Base-by-base conservation (phyloP, 2,797 vertebrate species). In the Siniperca undulata region DNA sequence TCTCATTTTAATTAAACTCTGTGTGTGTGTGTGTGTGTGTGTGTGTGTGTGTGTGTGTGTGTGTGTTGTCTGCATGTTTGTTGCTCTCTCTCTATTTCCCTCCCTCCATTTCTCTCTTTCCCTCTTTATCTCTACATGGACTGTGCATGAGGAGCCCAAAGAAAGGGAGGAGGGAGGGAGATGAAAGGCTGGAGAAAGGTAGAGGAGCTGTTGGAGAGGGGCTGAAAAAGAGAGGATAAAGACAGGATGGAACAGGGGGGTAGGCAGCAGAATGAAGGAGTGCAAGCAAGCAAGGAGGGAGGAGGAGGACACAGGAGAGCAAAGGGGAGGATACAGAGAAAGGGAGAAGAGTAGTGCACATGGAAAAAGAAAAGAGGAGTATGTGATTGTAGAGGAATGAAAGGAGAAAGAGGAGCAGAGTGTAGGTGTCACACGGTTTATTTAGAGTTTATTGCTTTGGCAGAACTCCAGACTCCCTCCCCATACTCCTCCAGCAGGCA, bases 371-470 rank as follows among this genome's bases (percentile, higher is more conserved):
- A 84, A 82, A 77, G 50, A 70, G 36, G 48, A 74, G 65, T 24
- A 50, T 30, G 30, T 77, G 86, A 85, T 81, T 82, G 74, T 74
- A 60, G 40, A 71, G 80, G 77, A 84, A 77, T 76, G 64, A 80
- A 69, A 85, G 67, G 66, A 82, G 80, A 44, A 85, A 74, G 67
- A 71, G 70, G 84, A 82, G 77, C 73, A 22, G 59, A 58, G 86
- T 75, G 46, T 55, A 72, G 62, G 79, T 88, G 88, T 89, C 78
- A 86, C 72, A 50, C 72, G 82, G 85, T 91, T 91, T 92, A 91
- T 90, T 88, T 86, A 85, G 85, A 89, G 79, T 89, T 91, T 92
- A 88, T 90, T 89, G 87, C 83, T 81, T 86, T 91, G 92, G 90
- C 85, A 85, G 64, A 38, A 69, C 58, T 88, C 90, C 88, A 91